A percentile compares a stretch with the other conserved stretches of the same genome.
Conservation (phyloP, 2,797 vertebrate species). For the Sebastes oblongus region DNA sequence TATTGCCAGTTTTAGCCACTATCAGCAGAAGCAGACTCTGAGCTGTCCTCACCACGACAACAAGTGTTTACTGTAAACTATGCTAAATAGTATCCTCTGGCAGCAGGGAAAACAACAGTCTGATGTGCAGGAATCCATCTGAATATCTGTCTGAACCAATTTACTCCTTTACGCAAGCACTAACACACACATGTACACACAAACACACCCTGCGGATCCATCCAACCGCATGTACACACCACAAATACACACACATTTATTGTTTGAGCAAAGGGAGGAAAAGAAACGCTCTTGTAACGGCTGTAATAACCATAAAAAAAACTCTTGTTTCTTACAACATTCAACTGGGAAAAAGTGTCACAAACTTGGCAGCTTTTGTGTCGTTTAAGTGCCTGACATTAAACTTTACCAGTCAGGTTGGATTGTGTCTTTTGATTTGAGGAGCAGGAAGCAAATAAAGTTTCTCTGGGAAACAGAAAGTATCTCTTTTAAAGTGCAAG, state of each 20-base stretch:
- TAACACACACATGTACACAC: neutral
- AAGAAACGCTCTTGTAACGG: conserved; percentile 9
- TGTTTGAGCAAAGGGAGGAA: conserved; percentile 1
- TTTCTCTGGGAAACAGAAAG: conserved; percentile 38
- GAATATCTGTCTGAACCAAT: neutral
- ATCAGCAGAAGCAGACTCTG: neutral
- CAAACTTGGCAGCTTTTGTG: neutral
- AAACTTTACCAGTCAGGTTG: conserved; percentile 15
- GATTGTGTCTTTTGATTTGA: conserved; percentile 28
- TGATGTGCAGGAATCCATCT: conserved; percentile 16
- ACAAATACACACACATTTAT: neutral
- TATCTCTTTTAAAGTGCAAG: conserved; percentile 7
- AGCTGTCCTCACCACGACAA: neutral
- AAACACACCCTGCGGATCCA: conserved; percentile 1
- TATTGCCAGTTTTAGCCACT: neutral
- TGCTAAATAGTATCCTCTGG: neutral
- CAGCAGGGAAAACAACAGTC: too few species aligned
- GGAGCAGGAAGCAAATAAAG: conserved; percentile 47
- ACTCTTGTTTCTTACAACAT: neutral
- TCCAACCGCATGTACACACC: neutral
- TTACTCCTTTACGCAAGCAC: rapidly evolving
- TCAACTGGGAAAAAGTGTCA: conserved; percentile 2
- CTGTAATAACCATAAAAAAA: conserved; percentile 38
- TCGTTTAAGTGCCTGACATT: conserved; percentile 35
- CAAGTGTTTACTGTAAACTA: neutral